Evolutionary conservation across 2,888 invertebrate genomes (phyloP), one percentile per base, ranked within the genome.

Genomic region (Alcis repandata): DNA sequence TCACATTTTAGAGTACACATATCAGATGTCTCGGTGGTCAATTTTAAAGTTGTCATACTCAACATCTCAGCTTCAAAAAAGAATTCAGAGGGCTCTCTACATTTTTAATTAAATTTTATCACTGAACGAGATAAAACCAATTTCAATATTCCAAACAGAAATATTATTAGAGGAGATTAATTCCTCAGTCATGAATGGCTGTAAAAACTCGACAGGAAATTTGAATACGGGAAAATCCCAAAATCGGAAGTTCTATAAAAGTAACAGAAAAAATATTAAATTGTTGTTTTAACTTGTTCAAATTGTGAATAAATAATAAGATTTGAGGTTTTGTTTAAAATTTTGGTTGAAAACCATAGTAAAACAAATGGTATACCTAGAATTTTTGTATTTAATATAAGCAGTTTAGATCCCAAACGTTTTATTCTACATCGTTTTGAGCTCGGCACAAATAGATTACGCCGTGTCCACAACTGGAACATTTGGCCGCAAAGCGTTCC

Each of bases 111-210:
- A 17, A 41, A 41, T 41, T 41, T 41, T 38, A 38, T 17, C 41
- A 41, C 15, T 17, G 1, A 17, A 41, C 9, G 13, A 8, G 13
- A 43, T 40, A 36, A 58, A 59, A 57, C 22, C 59, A 61, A 63
- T 67, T 63, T 61, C 54, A 41, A 17, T 53, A 62, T 67, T 59
- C 57, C 38, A 61, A 40, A 58, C 36, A 38, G 38, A 61, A 57
- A 62, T 64, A 59, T 63, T 63, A 66, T 66, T 66, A 60, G 54
- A 63, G 59, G 63, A 54, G 58, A 67, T 68, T 66, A 62, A 58
- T 46, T 60, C 32, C 27, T 63, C 45, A 59, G 56, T 58, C 52
- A 51, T 51, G 53, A 63, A 59, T 66, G 10, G 22, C 66, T 68
- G 63, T 66, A 68, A 68, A 70, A 66, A 56, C 56, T 53, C 43